Conservation (phyloP, 1,140 invertebrate species). For the Bombus picipes region DNA sequence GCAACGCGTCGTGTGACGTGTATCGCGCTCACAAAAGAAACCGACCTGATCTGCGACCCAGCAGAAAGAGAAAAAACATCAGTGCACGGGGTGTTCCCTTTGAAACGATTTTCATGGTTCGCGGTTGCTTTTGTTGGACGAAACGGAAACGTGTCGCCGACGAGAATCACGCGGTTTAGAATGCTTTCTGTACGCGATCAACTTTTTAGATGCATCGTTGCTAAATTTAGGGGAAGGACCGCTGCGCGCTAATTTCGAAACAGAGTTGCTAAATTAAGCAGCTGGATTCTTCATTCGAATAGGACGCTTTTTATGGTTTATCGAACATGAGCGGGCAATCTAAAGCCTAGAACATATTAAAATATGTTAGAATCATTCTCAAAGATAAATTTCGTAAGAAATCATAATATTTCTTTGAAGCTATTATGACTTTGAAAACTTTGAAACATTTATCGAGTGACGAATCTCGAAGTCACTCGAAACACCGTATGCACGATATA, state of each 20-base stretch:
- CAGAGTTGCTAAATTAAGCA: background rate
- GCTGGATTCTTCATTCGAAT: background rate
- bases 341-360: background rate
- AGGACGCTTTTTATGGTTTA: background rate
- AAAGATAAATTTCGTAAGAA: background rate
- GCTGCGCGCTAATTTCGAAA: background rate
- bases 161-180: background rate
- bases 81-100: constrained; percentile 28
- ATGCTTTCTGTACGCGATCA: background rate
- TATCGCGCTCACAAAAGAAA: constrained; percentile 60
- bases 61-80: constrained; percentile 37
- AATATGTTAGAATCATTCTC: background rate
- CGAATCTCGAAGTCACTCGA: background rate
- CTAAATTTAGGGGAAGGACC: background rate
- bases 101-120: constrained; percentile 24
- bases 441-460: too few species aligned
- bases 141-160: constrained; percentile 2
- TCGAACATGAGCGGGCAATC: too few species aligned
- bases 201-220: background rate
- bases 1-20: constrained; percentile 48
- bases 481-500: background rate
- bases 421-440: too few species aligned
- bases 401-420: background rate
- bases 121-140: background rate
- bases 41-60: constrained; percentile 63